Evolutionary conservation across 2,888 invertebrate species (phyloP).

Genomic region (Lasioglossum zephyrum): DNA sequence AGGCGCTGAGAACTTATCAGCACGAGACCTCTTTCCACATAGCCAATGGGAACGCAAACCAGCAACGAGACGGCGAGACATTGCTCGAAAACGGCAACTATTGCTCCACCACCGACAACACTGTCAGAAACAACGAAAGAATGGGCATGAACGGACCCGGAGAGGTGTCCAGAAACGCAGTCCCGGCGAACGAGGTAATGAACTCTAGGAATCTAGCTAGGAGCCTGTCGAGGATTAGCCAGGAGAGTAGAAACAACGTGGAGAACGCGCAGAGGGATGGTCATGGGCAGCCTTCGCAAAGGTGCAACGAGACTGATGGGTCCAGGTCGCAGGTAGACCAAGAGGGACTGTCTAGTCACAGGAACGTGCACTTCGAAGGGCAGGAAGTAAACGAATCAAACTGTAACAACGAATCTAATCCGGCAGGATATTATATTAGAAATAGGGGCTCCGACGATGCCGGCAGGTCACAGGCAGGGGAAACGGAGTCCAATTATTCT

Average conservation of each 20-base stretch:
- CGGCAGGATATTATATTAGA: slow-evolving; percentile 55
- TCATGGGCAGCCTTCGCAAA: slow-evolving; percentile 40
- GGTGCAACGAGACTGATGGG: slow-evolving; percentile 48
- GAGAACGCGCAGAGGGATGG: slow-evolving; percentile 51
- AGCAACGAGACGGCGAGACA: slow-evolving; percentile 25
- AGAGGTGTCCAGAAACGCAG: slow-evolving; percentile 37
- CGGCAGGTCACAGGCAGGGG: slow-evolving; percentile 38
- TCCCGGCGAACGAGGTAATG: slow-evolving; percentile 70
- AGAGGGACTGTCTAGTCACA: slow-evolving; percentile 46
- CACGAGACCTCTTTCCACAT: slow-evolving; percentile 60
- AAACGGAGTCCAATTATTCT: slow-evolving; percentile 51
- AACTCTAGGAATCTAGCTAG: slow-evolving; percentile 74
- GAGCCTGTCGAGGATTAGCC: slow-evolving; percentile 61
- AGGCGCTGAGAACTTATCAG: slow-evolving; percentile 56
- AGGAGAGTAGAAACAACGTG: slow-evolving; percentile 57
- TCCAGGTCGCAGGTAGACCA: slow-evolving; percentile 41
- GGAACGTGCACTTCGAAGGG: slow-evolving; percentile 47
- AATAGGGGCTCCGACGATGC: slow-evolving; percentile 41
- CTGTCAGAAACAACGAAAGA: slow-evolving; percentile 60
- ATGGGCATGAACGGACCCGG: slow-evolving; percentile 33
- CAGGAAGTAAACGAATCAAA: slow-evolving; percentile 46
- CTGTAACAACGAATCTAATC: slow-evolving; percentile 45
- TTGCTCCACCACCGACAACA: slow-evolving; percentile 29
- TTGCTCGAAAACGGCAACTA: slow-evolving; percentile 47
- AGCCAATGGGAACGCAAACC: slow-evolving; percentile 53